Percentiles rank a stretch among this genome's conserved stretches.
phyloP scores from a whole-genome alignment of 1,140 invertebrate genomes.

The Conus betulinus region DNA sequence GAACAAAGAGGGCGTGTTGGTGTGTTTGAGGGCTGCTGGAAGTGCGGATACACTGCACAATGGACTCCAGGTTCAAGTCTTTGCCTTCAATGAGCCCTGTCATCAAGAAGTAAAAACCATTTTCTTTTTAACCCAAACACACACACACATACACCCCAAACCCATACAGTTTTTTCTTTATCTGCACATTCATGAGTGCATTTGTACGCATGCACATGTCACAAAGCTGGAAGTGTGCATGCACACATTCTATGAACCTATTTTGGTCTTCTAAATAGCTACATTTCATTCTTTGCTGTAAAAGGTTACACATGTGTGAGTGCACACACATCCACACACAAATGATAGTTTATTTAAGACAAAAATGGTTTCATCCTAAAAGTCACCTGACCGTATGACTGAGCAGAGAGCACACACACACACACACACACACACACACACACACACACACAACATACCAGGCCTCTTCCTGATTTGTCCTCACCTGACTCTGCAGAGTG shows the following conservation, averaged over 20 bases:
- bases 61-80: constrained; percentile 86
- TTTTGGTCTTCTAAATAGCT: too few species aligned
- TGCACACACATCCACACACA: background rate
- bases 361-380: too few species aligned
- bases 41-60: constrained; percentile 91
- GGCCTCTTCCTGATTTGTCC: background rate
- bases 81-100: constrained; percentile 65
- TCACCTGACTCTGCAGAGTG: constrained; percentile 69
- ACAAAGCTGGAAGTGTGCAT: too few species aligned
- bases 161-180: too few species aligned
- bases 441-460: constrained; percentile 5
- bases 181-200: too few species aligned
- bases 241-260: too few species aligned
- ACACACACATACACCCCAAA: background rate
- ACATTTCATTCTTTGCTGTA: too few species aligned
- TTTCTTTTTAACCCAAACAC: background rate
- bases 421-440: background rate
- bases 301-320: background rate
- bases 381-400: too few species aligned
- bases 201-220: too few species aligned
- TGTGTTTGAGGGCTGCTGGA: constrained; percentile 96
- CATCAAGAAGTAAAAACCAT: background rate
- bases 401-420: background rate
- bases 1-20: constrained; percentile 89
- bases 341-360: too few species aligned